Base-by-base conservation (phyloP, 2,797 vertebrate species). In the Heterohyrax brucei region DNA sequence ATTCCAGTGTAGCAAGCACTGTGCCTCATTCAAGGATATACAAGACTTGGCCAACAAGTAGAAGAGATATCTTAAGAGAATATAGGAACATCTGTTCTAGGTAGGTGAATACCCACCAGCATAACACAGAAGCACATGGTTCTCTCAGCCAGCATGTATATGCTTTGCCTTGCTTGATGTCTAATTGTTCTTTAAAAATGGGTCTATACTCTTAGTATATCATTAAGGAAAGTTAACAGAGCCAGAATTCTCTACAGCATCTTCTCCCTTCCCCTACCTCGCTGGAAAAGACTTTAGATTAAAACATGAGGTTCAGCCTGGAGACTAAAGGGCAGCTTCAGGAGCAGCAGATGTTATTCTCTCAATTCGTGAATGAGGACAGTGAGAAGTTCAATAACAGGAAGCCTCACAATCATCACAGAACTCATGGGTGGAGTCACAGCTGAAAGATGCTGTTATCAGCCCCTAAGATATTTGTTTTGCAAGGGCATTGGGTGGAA, bases 61-160 rank as follows among this genome's bases (percentile, higher is more conserved):
- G 66, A 9, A 75, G 50, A 94, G 61, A 46, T 19, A 6, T 28
- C 91, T 94, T 33, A 72, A 56, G 64, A 85, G 64, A 90, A 84
- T 10, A 33, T 75, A 73, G 78, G 44, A 93, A 85, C 24, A n/a
- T 22, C 10, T 50, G 30, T 16, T 66, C 1, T 10, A 50, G 64
- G 70, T 75, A 83, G 26, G 39, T 76, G 9, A 26, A n/a, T 16
- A 6, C 1, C 50, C 5, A 5, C 88, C 66, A 50, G 9, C 14
- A 10, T 39, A 33, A 56, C 39, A 28, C 44, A 76, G 22, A 53
- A 62, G 87, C 16, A 30, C 28, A 44, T 50, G n/a, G 44, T 48
- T 30, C 72, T 91, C 53, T 72, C 10, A 30, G 10, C 28, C 16
- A 33, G 7, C 12, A 5, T 26, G 21, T 3, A 8, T 61, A 7